Base-by-base conservation (phyloP, 2,113 vertebrate genomes). In the Trochalopteron elliotii region DNA sequence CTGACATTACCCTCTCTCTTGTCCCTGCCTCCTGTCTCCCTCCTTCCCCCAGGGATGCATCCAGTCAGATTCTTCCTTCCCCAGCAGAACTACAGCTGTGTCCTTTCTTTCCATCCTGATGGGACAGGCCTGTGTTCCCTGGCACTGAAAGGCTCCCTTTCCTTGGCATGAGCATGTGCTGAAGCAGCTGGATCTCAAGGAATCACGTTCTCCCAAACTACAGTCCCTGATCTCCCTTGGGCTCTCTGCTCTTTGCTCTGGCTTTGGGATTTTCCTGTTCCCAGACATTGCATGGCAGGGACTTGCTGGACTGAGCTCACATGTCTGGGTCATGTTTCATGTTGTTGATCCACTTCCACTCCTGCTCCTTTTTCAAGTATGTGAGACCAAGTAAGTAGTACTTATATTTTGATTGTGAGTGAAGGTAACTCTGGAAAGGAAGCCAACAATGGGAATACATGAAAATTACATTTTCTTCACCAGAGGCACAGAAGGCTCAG, bases 401-500 rank as follows among this genome's bases (percentile, higher is more conserved):
- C 1, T 9, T 0, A 27, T 2, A 0, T 0, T 0, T 0, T 45
- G 87, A 64, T 39, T 27, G 22, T 39, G 22, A 47, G 28, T 0
- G 11, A 30, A 95, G 75, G 10, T 63, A 95, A 0, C 0, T 0
- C 95, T 95, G 35, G 77, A 91, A 91, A 83, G 55, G 45, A 94
- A 89, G 14, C 3, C 55, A 67, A n/a, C 9, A 50, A 27, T 56
- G 18, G 4, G 12, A 89, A 47, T 6, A 39, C 6, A 39, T n/a
- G 37, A 53, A 30, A 83, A 72, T 56, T 10, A 24, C 12, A 9
- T 89, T 83, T 79, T 72, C 18, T 64, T 52, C 49, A 20, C 5
- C 17, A 59, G 39, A 72, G 23, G 11, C 17, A 28, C 33, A 35
- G 71, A 75, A 63, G 33, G 4, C 30, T 52, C 56, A 18, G 30